These are phyloP conservation scores for Craseonycteris thonglongyai DNA, from an alignment of 2,113 vertebrate species.

Conservation along the genomic window DNA sequence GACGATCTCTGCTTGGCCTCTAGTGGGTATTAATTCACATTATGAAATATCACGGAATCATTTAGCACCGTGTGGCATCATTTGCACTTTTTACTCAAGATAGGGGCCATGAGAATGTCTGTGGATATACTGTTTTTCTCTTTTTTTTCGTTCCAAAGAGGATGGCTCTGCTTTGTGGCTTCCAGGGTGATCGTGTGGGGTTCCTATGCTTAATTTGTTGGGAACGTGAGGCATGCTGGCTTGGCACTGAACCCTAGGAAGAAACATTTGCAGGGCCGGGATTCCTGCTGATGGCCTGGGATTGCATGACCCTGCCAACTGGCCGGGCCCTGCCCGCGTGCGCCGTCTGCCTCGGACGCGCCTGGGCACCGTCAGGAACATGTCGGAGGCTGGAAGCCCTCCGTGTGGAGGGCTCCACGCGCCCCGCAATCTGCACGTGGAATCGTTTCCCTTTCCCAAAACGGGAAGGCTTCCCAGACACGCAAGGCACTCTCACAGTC, in stretches of 20 bases:
- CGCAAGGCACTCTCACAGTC: slow-evolving; percentile 42
- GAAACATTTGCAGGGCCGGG: background rate
- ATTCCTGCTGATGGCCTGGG: background rate
- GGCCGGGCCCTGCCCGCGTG: background rate
- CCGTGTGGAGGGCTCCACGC: background rate
- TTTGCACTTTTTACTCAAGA: slow-evolving; percentile 76
- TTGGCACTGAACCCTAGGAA: background rate
- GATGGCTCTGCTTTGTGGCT: background rate
- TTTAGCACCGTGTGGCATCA: slow-evolving; percentile 77
- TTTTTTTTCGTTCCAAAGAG: background rate
- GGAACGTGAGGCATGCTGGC: background rate
- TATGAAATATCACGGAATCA: slow-evolving; percentile 80
- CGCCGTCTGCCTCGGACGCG: background rate
- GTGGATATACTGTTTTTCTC: background rate
- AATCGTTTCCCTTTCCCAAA: background rate
- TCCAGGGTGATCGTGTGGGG: background rate
- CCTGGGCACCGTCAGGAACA: background rate
- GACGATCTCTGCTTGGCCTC: slow-evolving; percentile 83
- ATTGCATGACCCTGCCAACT: background rate
- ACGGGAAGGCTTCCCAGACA: slow-evolving; percentile 49
- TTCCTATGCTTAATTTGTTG: background rate
- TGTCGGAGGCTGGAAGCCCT: rapidly evolving
- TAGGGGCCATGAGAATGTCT: slow-evolving; percentile 64
- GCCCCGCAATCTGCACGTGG: background rate
- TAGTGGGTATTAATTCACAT: slow-evolving; percentile 82